Percentiles rank a stretch among this genome's conserved stretches.
These are phyloP conservation scores for Agriotes lineatus DNA, from an alignment of 2,888 invertebrate species.

Conservation along the genomic window DNA sequence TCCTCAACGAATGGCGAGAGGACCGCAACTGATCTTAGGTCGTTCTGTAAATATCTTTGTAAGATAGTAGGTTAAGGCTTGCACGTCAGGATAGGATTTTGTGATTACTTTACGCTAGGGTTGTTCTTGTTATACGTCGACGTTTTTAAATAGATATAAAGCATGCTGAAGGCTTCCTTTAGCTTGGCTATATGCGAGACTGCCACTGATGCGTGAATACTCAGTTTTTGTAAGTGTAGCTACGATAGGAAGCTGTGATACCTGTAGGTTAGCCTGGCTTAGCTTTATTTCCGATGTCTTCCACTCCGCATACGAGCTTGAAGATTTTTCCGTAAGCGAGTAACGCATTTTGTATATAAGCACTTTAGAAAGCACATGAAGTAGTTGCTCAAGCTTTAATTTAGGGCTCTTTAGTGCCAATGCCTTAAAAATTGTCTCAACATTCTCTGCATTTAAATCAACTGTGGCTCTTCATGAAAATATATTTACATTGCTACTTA, in stretches of 20 bases:
- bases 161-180: too few relatives aligned
- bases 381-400: slow-evolving; percentile 65
- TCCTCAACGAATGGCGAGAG: slow-evolving; percentile 67
- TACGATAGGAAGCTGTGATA: slow-evolving; percentile 18
- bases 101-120: neutral
- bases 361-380: slow-evolving; percentile 56
- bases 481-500: too few relatives aligned
- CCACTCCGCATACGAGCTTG: too few relatives aligned
- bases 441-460: neutral
- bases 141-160: too few relatives aligned
- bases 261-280: slow-evolving; percentile 1
- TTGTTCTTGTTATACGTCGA: neutral
- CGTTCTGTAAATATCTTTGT: neutral
- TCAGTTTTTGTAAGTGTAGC: neutral
- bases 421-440: neutral
- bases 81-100: too few relatives aligned
- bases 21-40: slow-evolving; percentile 1
- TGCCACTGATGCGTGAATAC: neutral
- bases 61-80: neutral
- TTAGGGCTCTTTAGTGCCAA: slow-evolving; percentile 15
- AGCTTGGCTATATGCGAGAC: too few relatives aligned
- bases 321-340: too few relatives aligned
- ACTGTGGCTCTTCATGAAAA: too few relatives aligned
- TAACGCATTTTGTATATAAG: slow-evolving; percentile 29
- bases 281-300: slow-evolving; percentile 26